A percentile compares a stretch with the other conserved stretches of the same genome.
Evolutionary conservation across 2,797 vertebrate genomes (phyloP).

Genomic region (Pangasius sanitwongsei): DNA sequence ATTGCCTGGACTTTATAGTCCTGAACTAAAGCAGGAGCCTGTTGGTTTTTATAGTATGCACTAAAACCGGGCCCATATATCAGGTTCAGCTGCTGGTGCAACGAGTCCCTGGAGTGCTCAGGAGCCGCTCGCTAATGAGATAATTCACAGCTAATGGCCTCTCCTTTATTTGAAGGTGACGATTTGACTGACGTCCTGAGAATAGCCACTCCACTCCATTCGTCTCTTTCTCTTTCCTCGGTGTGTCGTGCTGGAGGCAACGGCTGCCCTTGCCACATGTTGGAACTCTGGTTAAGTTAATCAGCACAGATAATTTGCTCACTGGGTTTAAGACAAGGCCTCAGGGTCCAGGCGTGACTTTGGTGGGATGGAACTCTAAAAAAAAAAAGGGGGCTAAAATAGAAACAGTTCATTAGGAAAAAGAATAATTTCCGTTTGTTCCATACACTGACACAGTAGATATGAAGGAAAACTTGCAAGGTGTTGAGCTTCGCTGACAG

Average conservation of each 20-base stretch:
- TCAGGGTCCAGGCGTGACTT: slow-evolving; percentile 38
- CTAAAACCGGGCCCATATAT: slow-evolving; percentile 58
- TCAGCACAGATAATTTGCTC: slow-evolving; percentile 49
- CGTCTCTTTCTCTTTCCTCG: slow-evolving; percentile 41
- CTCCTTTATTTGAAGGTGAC: slow-evolving; percentile 67
- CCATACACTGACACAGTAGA: slow-evolving; percentile 35
- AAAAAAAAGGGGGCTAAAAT: not conserved
- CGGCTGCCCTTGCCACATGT: slow-evolving; percentile 56
- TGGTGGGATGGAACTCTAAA: slow-evolving; percentile 23
- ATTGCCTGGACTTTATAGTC: slow-evolving; percentile 56
- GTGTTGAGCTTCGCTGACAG: not conserved
- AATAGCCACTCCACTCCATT: slow-evolving; percentile 53
- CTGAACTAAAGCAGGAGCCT: slow-evolving; percentile 43
- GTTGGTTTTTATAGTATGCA: slow-evolving; percentile 59
- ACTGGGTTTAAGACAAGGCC: slow-evolving; percentile 41
- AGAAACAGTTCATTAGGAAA: slow-evolving; percentile 18
- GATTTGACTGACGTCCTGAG: slow-evolving; percentile 63
- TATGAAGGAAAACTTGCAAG: not conserved
- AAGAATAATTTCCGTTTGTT: not conserved
- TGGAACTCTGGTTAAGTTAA: slow-evolving; percentile 60
- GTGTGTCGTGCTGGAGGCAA: slow-evolving; percentile 53
- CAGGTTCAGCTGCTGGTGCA: slow-evolving; percentile 56
- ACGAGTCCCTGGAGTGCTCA: slow-evolving; percentile 55
- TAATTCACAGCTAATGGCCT: slow-evolving; percentile 60
- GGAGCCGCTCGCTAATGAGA: slow-evolving; percentile 63